Evolutionary conservation across 2,888 invertebrate genomes (phyloP), one percentile per base, ranked within the genome.

Genomic region (Apodemia duryi): DNA sequence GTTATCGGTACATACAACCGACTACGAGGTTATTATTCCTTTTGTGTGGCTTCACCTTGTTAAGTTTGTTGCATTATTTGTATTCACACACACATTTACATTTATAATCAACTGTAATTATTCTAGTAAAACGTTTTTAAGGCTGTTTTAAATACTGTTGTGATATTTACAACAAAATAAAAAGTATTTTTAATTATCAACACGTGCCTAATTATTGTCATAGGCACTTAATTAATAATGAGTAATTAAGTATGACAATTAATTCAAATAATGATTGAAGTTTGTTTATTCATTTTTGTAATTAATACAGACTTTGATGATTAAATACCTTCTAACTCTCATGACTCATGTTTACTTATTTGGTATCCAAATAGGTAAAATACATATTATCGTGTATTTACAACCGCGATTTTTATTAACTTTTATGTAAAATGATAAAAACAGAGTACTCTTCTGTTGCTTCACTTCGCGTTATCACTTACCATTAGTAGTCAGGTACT

Each of bases 1-100:
- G 85, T 84, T 89, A 88, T 87, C 90, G 85, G 76, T 64, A 65
- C 72, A 65, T 68, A 72, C 68, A 67, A 66, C 57, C 64, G 68
- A 68, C 61, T 60, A 63, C 80, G 85, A 79, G 78, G 82, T 81
- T 82, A 80, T 77, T 79, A 80, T 77, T 79, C 72, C 78, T 86
- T 83, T 87, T 86, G 82, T 86, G 77, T 73, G 75, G 81, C 76
- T 85, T 87, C 84, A 85, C 86, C 85, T 88, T 85, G 85, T 80
- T 67, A 75, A 72, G 66, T 73, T 72, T 75, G 78, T 76, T 76
- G 61, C 65, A 64, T 66, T 67, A 60, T 62, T 77, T 76, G 76
- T 74, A 76, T 77, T 77, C 75, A 74, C 75, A 74, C 78, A 72
- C 76, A 75, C 73, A 74, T 73, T 73, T 75, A 74, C 71, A 70